Evolutionary conservation across 2,888 invertebrate genomes (phyloP), one percentile per base, ranked within the genome.

Genomic region (Aspidapion aeneum): DNA sequence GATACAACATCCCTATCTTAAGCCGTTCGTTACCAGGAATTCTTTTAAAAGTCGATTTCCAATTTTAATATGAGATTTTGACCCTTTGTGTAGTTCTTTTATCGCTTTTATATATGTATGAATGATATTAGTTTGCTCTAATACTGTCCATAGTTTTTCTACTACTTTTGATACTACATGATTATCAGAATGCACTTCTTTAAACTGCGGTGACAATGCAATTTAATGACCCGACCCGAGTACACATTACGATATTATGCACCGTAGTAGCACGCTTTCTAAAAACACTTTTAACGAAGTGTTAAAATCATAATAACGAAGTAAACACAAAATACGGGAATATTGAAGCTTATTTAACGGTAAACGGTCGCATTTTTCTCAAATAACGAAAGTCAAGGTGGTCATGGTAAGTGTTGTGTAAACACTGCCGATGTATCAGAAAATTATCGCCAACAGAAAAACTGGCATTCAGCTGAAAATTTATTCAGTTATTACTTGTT

Each of bases 331-430:
- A 35, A 35, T 35, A 35, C 35, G 35, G 35, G 35, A 35, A 35
- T 35, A 35, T 35, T n/a, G 16, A 2, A 48, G 64, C 64, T 62
- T 62, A 58, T 62, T 66, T 66, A 66, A 66, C 66, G 66, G 66
- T 66, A 58, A 62, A 64, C 58, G 48, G 60, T 21, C 35, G 64
- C 63, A 67, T 67, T 66, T 65, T 67, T 60, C 61, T 64, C 57
- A 67, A 67, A 67, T 67, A 63, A 64, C 64, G 61, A 67, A 67
- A 67, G 35, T 35, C 35, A 35, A 35, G 35, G 35, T 35, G 35
- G 35, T 12, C 35, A 35, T 12, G 5, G 12, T 35, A 35, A 35
- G 35, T 35, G 35, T 35, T 35, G 35, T 35, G 35, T 12, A 35
- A 35, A 35, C 35, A 35, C 35, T n/a, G n/a, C n/a, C 35, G 35